Conservation (phyloP, 2,888 invertebrate species). For the Hydroisotoma schaefferi region DNA sequence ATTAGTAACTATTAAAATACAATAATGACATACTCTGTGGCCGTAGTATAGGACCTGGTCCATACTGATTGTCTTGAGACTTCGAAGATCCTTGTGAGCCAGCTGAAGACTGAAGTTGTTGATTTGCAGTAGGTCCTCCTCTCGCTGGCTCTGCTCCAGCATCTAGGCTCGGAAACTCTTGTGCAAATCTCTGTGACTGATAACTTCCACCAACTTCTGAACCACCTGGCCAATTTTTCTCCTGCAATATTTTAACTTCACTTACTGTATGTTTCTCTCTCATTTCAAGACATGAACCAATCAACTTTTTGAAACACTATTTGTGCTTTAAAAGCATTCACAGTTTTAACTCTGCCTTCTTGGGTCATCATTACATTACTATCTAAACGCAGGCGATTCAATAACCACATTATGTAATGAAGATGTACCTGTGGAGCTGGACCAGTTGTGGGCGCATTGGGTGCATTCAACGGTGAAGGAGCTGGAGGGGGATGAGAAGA, state of each 20-base stretch:
- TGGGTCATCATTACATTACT: neutral
- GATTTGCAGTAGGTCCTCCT: constrained; percentile 14
- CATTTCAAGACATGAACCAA: no score
- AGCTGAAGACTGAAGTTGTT: constrained; percentile 16
- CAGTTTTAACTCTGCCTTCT: neutral
- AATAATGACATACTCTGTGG: constrained; percentile 48
- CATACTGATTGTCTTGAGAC: constrained; percentile 48
- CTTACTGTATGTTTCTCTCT: neutral
- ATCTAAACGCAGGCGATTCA: no score
- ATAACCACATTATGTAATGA: neutral
- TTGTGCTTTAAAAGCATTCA: neutral
- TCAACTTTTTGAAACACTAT: neutral
- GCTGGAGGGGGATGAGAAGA: constrained; percentile 39
- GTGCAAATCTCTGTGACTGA: constrained; percentile 47
- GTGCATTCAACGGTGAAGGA: constrained; percentile 35
- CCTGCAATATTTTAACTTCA: constrained; percentile 18
- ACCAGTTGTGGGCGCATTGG: constrained; percentile 39
- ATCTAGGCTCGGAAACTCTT: constrained; percentile 45
- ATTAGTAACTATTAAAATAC: no score
- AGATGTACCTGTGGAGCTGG: constrained; percentile 25
- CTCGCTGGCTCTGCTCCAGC: constrained; percentile 25
- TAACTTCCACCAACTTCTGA: constrained; percentile 33
- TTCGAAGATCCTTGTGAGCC: constrained; percentile 40
- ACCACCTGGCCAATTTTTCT: constrained; percentile 47
- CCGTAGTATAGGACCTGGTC: constrained; percentile 47